Evolutionary conservation across 1,140 invertebrate species (phyloP).

Genomic region (Psilanteris sp.): DNA sequence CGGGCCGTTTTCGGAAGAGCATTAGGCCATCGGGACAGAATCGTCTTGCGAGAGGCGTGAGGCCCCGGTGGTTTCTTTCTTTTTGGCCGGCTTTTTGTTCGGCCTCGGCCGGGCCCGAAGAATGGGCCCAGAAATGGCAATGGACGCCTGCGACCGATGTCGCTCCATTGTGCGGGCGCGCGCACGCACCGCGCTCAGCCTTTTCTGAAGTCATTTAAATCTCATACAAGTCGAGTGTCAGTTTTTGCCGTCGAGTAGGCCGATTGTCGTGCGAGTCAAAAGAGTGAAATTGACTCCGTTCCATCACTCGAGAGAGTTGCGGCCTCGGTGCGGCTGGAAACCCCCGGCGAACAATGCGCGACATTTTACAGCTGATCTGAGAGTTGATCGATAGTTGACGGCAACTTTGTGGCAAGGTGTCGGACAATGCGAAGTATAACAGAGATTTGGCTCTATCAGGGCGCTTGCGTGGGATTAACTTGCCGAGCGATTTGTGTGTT

Average conservation of each 20-base stretch:
- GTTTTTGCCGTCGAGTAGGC: slow-evolving; percentile 74
- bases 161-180: slow-evolving; percentile 64
- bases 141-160: slow-evolving; percentile 51
- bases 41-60: slow-evolving; percentile 68
- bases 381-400: slow-evolving; percentile 55
- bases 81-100: slow-evolving; percentile 67
- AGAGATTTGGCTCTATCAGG: slow-evolving; percentile 24
- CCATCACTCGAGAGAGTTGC: slow-evolving; percentile 35
- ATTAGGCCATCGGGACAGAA: slow-evolving; percentile 35
- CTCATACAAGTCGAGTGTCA: slow-evolving; percentile 76
- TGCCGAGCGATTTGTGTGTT: not conserved
- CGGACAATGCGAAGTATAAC: slow-evolving; percentile 24
- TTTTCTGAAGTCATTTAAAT: slow-evolving; percentile 78
- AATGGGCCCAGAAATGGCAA: slow-evolving; percentile 63
- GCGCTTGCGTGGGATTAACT: slow-evolving; percentile 9
- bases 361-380: slow-evolving; percentile 51
- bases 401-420: slow-evolving; percentile 38
- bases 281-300: slow-evolving; percentile 73
- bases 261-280: slow-evolving; percentile 74
- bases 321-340: slow-evolving; percentile 22
- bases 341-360: slow-evolving; percentile 31
- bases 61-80: slow-evolving; percentile 44
- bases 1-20: slow-evolving; percentile 25
- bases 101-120: slow-evolving; percentile 63
- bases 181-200: slow-evolving; percentile 58